phyloP scores from a whole-genome alignment of 2,797 vertebrate species.

The Sebastes matsubarae region DNA sequence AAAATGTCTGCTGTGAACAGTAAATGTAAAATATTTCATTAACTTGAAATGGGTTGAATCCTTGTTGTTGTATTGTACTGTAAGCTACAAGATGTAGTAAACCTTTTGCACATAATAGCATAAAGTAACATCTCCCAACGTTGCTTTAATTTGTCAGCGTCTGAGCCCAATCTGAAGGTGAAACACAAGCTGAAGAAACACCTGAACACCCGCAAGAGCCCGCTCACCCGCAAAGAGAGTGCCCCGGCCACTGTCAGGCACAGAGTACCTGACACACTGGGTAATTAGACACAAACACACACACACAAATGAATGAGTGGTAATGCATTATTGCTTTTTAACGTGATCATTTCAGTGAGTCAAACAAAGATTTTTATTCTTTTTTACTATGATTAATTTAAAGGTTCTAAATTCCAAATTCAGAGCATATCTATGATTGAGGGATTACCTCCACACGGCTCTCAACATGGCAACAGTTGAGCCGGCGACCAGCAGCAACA shows the following conservation, averaged over 20 bases:
- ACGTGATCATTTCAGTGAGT: background rate
- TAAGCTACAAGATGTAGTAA: background rate
- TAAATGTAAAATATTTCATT: background rate
- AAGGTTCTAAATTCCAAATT: no score
- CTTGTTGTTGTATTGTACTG: background rate
- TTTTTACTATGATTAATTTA: background rate
- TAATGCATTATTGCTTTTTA: background rate
- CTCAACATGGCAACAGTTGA: no score
- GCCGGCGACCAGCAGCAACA: no score
- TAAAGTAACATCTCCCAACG: background rate
- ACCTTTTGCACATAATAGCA: background rate
- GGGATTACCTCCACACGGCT: no score
- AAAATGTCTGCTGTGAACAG: background rate
- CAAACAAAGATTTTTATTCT: background rate
- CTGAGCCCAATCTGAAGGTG: conserved; percentile 97
- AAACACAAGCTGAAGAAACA: conserved; percentile 95
- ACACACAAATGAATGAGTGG: background rate
- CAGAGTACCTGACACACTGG: conserved; percentile 86
- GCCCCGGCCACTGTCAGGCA: conserved; percentile 89
- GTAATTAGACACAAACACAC: conserved; percentile 69
- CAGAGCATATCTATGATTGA: no score
- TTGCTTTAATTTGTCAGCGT: conserved; percentile 75
- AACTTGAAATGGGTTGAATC: background rate
- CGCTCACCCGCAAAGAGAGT: conserved; percentile 93
- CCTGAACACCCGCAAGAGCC: conserved; percentile 93